phyloP scores from a whole-genome alignment of 2,113 vertebrate species.

The Rhabdornis inornatus region DNA sequence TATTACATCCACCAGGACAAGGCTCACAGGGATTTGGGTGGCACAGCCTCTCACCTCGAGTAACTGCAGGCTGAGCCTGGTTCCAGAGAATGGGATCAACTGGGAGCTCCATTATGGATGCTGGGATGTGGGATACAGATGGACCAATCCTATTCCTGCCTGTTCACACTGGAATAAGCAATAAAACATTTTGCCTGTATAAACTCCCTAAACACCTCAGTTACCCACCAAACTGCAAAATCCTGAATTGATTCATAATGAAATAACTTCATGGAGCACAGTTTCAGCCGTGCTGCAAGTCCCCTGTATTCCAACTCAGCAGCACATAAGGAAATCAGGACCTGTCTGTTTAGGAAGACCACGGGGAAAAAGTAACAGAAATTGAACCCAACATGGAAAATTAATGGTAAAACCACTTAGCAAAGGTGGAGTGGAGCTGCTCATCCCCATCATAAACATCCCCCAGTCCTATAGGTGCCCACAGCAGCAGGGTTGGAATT shows the following conservation, averaged over 20 bases:
- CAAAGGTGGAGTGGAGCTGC: background rate
- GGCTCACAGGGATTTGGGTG: background rate
- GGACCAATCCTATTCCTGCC: background rate
- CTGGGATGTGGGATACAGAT: background rate
- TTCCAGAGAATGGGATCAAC: background rate
- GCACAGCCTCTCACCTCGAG: background rate
- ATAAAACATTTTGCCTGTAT: fast-evolving
- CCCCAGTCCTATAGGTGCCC: background rate
- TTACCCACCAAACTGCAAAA: background rate
- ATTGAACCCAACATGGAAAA: background rate
- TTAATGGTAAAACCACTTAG: background rate
- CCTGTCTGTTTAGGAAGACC: background rate
- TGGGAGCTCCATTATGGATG: background rate
- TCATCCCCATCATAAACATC: background rate
- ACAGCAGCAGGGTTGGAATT: background rate
- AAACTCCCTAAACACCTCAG: background rate
- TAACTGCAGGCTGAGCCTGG: background rate
- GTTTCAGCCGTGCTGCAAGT: background rate
- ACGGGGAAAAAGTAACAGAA: background rate
- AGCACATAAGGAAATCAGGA: background rate
- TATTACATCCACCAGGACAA: background rate
- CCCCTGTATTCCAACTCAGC: background rate
- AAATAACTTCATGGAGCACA: background rate
- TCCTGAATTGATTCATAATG: background rate
- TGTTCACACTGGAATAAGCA: background rate